phyloP scores from a whole-genome alignment of 2,113 vertebrate genomes.

The Embiotoca jacksoni region DNA sequence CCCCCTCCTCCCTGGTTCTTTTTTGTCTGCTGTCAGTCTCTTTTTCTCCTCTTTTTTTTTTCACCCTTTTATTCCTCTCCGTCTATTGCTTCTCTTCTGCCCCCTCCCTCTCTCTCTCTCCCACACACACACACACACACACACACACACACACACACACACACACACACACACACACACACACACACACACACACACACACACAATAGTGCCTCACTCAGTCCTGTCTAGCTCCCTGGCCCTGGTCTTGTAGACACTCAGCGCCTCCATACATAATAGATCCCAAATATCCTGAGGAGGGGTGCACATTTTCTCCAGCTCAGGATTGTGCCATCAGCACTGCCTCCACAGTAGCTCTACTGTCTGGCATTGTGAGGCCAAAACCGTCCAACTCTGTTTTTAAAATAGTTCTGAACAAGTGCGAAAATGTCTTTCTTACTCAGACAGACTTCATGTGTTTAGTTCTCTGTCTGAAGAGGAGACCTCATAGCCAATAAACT shows the following conservation, averaged over 20 bases:
- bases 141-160: neutral
- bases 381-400: constrained; percentile 12
- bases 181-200: constrained; percentile 36
- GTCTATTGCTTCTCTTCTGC: constrained; percentile 50
- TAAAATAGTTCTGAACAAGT: constrained; percentile 30
- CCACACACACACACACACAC: constrained; percentile 12
- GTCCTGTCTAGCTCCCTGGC: constrained; percentile 65
- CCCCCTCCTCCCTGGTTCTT: constrained; percentile 56
- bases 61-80: constrained; percentile 50
- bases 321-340: constrained; percentile 51
- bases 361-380: constrained; percentile 13
- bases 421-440: neutral
- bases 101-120: neutral
- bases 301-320: constrained; percentile 44
- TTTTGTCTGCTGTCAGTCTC: constrained; percentile 77
- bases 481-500: too few species aligned
- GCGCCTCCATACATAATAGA: constrained; percentile 73
- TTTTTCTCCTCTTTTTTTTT: constrained; percentile 56
- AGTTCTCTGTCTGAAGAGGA: too few species aligned
- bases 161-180: constrained; percentile 10
- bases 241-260: constrained; percentile 65
- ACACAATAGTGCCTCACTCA: constrained; percentile 64
- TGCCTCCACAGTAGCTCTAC: constrained; percentile 44
- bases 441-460: neutral
- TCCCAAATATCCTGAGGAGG: constrained; percentile 60